Conservation (phyloP, 2,797 vertebrate genomes). For the Xenentodon cancila region DNA sequence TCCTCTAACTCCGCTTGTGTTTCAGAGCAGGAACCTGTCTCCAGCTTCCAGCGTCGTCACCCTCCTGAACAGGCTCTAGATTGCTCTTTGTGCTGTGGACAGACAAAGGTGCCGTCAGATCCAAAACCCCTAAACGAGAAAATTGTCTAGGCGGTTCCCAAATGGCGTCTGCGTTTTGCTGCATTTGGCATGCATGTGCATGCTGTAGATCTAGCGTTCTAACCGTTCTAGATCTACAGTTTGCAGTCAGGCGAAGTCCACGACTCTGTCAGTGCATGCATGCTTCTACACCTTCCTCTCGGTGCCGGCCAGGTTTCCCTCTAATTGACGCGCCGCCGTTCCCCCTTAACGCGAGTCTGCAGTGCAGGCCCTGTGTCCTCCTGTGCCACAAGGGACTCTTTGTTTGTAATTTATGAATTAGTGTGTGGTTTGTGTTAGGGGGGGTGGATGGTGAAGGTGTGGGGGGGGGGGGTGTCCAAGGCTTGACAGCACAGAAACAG, state of each 20-base stretch:
- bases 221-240: background rate
- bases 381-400: slow-evolving; percentile 78
- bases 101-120: slow-evolving; percentile 51
- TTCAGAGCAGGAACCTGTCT: too few species aligned
- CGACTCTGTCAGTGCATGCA: slow-evolving; percentile 8
- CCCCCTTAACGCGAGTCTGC: slow-evolving; percentile 34
- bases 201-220: background rate
- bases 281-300: slow-evolving; percentile 54
- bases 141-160: slow-evolving; percentile 48
- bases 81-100: slow-evolving; percentile 18
- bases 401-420: slow-evolving; percentile 79
- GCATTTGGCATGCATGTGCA: slow-evolving; percentile 16
- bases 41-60: too few species aligned
- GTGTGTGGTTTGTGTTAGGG: slow-evolving; percentile 71
- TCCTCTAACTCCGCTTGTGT: too few species aligned
- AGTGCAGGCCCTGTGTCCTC: slow-evolving; percentile 53
- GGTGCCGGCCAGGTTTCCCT: slow-evolving; percentile 51
- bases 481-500: slow-evolving; percentile 43
- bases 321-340: slow-evolving; percentile 49
- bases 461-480: slow-evolving; percentile 8
- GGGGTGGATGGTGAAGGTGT: slow-evolving; percentile 10
- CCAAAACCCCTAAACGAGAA: slow-evolving; percentile 27
- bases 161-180: slow-evolving; percentile 23
- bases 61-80: slow-evolving; percentile 34
- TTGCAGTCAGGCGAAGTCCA: background rate